These are phyloP conservation scores for Cyanoramphus novaezelandiae DNA, from an alignment of 2,113 vertebrate species.

Conservation along the genomic window DNA sequence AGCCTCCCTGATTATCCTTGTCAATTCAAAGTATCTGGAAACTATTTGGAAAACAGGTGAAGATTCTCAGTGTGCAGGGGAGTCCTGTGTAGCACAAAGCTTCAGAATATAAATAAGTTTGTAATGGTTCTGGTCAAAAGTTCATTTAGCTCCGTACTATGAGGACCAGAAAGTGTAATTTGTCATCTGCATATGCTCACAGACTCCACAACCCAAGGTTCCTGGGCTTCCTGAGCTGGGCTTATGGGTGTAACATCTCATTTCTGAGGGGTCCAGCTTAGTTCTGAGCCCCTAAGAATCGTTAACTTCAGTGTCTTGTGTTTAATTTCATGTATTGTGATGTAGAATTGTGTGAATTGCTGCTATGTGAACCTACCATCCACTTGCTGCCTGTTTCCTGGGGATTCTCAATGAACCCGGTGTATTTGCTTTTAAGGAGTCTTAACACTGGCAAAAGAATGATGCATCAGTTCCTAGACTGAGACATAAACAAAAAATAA, in stretches of 20 bases:
- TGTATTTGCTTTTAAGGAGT: background rate
- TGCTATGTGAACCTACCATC: background rate
- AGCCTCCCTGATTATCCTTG: background rate
- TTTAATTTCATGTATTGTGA: background rate
- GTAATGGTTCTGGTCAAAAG: background rate
- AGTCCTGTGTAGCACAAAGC: background rate
- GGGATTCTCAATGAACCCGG: background rate
- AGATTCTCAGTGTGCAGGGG: background rate
- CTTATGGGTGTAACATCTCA: background rate
- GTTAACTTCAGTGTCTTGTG: background rate
- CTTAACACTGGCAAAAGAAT: background rate
- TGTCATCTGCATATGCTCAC: background rate
- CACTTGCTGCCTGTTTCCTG: background rate
- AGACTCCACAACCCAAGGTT: background rate
- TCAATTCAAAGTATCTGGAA: background rate
- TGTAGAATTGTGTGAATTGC: background rate
- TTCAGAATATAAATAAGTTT: background rate
- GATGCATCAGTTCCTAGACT: background rate
- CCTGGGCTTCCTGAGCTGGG: background rate
- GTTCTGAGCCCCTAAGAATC: background rate
- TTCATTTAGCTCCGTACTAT: background rate
- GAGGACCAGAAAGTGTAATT: background rate
- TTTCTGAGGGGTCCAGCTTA: background rate
- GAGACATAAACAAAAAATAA: background rate
- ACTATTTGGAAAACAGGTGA: background rate